Percentiles rank a stretch among this genome's conserved stretches.
Evolutionary conservation across 1,140 invertebrate species (phyloP).

Genomic region (Drosophila nigromelanica): DNA sequence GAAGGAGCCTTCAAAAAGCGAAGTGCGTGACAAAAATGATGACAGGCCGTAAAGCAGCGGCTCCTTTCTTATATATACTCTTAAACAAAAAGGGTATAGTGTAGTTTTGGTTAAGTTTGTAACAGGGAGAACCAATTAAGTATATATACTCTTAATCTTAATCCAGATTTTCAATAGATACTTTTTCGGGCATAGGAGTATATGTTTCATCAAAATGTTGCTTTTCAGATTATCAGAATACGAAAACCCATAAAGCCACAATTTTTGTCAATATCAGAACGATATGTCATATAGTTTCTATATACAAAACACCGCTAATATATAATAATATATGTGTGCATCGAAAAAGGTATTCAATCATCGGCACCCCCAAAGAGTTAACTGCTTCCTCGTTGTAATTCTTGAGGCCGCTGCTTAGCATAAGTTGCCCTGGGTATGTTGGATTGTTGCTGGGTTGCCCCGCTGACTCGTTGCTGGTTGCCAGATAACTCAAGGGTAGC

Average conservation of each 20-base stretch:
- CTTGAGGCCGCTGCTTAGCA: constrained; percentile 7
- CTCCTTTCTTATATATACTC: constrained; percentile 7
- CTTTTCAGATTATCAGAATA: no score
- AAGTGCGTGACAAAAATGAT: constrained; percentile 80
- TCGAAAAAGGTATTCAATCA: no score
- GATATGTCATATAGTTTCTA: no score
- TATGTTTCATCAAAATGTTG: no score
- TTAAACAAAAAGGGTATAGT: neutral
- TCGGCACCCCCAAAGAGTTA: no score
- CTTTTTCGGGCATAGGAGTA: no score
- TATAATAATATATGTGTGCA: no score
- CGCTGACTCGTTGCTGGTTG: neutral
- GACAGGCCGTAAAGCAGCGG: constrained; percentile 49
- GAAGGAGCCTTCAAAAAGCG: constrained; percentile 62
- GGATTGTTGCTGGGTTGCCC: neutral
- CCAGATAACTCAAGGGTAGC: constrained; percentile 40
- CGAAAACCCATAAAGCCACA: no score
- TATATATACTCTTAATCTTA: neutral
- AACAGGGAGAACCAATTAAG: neutral
- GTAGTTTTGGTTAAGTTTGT: no score
- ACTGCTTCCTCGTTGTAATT: neutral
- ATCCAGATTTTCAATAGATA: no score
- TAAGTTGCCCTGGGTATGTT: constrained; percentile 6
- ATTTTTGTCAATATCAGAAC: no score
- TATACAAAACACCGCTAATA: no score